These are phyloP conservation scores for Amphimallon solstitiale DNA, from an alignment of 2,888 invertebrate genomes.

Conservation along the genomic window DNA sequence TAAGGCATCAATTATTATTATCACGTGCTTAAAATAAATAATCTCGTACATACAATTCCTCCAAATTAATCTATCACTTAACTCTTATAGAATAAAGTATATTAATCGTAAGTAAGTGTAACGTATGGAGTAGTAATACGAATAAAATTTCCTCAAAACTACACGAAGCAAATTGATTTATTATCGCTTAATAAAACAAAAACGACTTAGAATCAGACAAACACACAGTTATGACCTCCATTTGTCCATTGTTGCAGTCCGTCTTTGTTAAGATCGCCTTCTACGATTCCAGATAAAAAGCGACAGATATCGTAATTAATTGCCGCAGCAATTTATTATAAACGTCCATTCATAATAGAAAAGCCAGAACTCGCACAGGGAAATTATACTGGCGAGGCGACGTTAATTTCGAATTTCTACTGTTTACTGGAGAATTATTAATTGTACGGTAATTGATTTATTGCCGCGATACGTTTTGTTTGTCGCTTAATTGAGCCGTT, in stretches of 20 bases:
- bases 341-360: constrained; percentile 45
- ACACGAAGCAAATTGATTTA: constrained; percentile 20
- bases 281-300: constrained; percentile 23
- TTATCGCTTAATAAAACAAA: constrained; percentile 14
- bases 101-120: too few relatives aligned
- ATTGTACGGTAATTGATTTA: constrained; percentile 62
- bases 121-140: neutral
- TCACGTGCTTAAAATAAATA: too few relatives aligned
- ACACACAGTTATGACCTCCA: constrained; percentile 22
- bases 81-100: too few relatives aligned
- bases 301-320: constrained; percentile 38
- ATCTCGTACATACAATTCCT: too few relatives aligned
- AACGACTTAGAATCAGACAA: constrained; percentile 16
- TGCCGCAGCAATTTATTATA: constrained; percentile 36
- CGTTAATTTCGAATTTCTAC: constrained; percentile 51
- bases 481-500: constrained; percentile 32
- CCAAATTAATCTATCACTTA: too few relatives aligned
- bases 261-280: constrained; percentile 16
- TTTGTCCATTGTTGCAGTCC: neutral
- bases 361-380: constrained; percentile 42
- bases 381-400: constrained; percentile 43
- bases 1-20: too few relatives aligned
- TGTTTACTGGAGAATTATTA: constrained; percentile 58
- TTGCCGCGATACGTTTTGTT: constrained; percentile 47
- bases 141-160: constrained; percentile 12